Percentiles rank a stretch among this genome's conserved stretches.
Evolutionary conservation across 2,888 invertebrate genomes (phyloP).

Genomic region (Oligia latruncula): DNA sequence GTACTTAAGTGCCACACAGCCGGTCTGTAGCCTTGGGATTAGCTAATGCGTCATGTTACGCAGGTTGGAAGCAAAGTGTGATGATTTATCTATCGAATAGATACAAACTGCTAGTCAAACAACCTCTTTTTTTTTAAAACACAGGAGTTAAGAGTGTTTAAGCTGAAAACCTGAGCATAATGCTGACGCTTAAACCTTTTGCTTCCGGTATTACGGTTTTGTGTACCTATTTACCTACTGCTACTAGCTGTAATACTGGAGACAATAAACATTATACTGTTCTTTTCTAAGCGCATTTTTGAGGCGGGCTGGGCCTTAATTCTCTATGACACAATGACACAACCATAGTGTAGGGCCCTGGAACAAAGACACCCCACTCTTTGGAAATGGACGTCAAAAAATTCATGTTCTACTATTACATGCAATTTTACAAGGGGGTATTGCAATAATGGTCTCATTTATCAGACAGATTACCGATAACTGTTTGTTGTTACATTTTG

Average conservation of each 20-base stretch:
- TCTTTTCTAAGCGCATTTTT: background rate
- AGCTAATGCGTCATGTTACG: constrained; percentile 5
- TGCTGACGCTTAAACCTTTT: too few relatives aligned
- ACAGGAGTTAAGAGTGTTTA: background rate
- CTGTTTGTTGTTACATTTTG: background rate
- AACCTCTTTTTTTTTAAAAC: background rate
- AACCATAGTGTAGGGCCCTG: too few relatives aligned
- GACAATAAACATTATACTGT: background rate
- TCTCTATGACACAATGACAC: too few relatives aligned
- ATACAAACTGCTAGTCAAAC: background rate
- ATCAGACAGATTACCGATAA: background rate
- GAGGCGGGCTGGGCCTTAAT: background rate
- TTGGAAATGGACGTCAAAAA: background rate
- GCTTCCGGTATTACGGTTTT: too few relatives aligned
- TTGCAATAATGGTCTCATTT: background rate
- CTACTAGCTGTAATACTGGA: background rate
- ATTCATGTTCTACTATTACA: too few relatives aligned
- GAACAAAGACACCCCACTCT: too few relatives aligned
- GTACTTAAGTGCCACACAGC: constrained; percentile 2
- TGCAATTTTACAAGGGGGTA: background rate
- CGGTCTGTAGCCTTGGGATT: constrained; percentile 21
- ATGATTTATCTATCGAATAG: background rate
- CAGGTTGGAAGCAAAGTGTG: background rate
- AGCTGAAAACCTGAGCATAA: background rate
- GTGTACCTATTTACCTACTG: background rate